Evolutionary conservation across 2,888 invertebrate genomes (phyloP).

Genomic region (Galerucella pusilla): DNA sequence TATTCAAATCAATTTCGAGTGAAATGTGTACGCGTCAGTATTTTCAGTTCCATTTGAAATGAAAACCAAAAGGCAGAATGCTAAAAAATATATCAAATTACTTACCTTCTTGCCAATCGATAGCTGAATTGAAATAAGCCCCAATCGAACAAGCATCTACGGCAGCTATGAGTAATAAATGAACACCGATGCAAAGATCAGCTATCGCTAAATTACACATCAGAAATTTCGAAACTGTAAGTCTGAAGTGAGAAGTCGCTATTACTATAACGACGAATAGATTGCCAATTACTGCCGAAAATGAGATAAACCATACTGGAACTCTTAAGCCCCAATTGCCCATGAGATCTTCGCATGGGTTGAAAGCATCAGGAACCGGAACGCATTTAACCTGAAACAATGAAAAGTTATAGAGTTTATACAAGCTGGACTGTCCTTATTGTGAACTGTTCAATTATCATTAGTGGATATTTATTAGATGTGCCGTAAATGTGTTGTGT

Average conservation of each 20-base stretch:
- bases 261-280: constrained; percentile 73
- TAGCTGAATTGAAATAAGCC: constrained; percentile 75
- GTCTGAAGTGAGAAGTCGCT: constrained; percentile 64
- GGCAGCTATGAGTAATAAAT: constrained; percentile 71
- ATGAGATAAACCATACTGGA: constrained; percentile 72
- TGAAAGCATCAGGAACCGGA: constrained; percentile 72
- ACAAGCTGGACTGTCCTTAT: no score
- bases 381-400: constrained; percentile 63
- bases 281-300: constrained; percentile 74
- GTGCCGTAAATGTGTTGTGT: no score
- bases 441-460: no score
- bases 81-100: neutral
- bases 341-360: constrained; percentile 75
- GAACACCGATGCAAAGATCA: constrained; percentile 76
- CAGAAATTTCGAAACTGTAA: constrained; percentile 70
- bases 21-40: no score
- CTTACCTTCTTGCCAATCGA: constrained; percentile 74
- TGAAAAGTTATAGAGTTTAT: no score
- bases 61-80: no score
- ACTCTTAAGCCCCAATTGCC: constrained; percentile 69
- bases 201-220: constrained; percentile 77
- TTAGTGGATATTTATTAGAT: no score
- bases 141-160: constrained; percentile 74
- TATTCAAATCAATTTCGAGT: no score
- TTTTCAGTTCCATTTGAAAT: no score